Percentiles rank a stretch among this genome's conserved stretches.
Conservation (phyloP, 2,888 invertebrate genomes). For the Oxystoma pomonae region DNA sequence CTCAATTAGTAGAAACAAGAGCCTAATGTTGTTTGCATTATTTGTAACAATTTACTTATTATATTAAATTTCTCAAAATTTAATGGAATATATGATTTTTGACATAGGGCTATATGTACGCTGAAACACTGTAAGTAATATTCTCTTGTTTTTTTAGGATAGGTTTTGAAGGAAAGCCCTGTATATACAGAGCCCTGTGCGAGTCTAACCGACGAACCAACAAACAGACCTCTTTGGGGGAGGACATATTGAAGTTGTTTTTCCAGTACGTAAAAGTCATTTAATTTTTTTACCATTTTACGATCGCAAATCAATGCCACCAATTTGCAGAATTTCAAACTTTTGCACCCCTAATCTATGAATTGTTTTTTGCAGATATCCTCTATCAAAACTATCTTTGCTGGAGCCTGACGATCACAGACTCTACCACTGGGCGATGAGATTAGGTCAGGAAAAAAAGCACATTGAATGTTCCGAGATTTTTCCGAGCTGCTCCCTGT, state of each 20-base stretch:
- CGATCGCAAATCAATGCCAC: too few species aligned
- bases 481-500: slow-evolving; percentile 56
- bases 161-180: slow-evolving; percentile 68
- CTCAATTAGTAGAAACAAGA: too few species aligned
- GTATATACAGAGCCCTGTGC: slow-evolving; percentile 67
- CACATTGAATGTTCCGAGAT: slow-evolving; percentile 48
- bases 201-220: slow-evolving; percentile 64
- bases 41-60: too few species aligned
- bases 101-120: too few species aligned
- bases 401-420: slow-evolving; percentile 62
- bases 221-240: slow-evolving; percentile 55
- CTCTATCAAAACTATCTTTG: slow-evolving; percentile 57
- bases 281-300: slow-evolving; percentile 6
- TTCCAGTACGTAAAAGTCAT: slow-evolving; percentile 64
- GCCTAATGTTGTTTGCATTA: too few species aligned
- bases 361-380: slow-evolving; percentile 61
- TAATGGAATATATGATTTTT: too few species aligned
- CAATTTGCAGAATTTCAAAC: too few species aligned
- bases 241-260: slow-evolving; percentile 65
- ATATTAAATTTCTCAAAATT: too few species aligned
- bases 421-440: slow-evolving; percentile 63
- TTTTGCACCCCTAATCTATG: background rate
- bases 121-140: too few species aligned
- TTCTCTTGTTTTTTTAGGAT: slow-evolving; percentile 63
- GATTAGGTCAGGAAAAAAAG: slow-evolving; percentile 46